Evolutionary conservation across 2,888 invertebrate species (phyloP), one percentile per base, ranked within the genome.

Genomic region (Rotaria sp.): DNA sequence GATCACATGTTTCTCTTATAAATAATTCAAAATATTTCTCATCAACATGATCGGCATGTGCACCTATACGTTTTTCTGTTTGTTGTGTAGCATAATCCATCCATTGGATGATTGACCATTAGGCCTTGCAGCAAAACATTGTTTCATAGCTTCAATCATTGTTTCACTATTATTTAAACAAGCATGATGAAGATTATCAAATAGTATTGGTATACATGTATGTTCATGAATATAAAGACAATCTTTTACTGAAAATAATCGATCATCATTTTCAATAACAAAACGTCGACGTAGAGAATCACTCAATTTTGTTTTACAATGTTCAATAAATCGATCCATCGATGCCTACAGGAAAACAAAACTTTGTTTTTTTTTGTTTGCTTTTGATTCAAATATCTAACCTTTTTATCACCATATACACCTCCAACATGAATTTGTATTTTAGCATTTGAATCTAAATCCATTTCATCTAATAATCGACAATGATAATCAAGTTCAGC

Each of bases 231-330:
- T 80, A 5, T 80, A 80, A 80, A 80, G 80, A 80, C 80, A 80
- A 26, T 80, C 80, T 80, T 80, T 5, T 13, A 80, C 80, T 26
- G 80, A 80, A 45, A 80, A 80, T 80, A 80, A 45, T 26, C 26
- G 45, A 80, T 80, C 80, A 80, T 80, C 80, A 80, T 80, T 80
- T 80, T 80, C 80, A 80, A 80, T 80, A n/a, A 80, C 80, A 26
- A 80, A 26, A 80, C 80, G 80, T 45, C 13, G 41, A n/a, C 80
- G 80, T n/a, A 80, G 10, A 38, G 41, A 11, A 80, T 80, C 80
- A 41, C 13, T 80, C 13, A 80, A 45, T 80, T 80, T 80, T 3
- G 45, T 45, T 45, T 80, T 80, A 45, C 45, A 80, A 4, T 80
- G 2, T 8, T 80, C 80, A 80, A 80, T 80, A 80, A 80, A 80